Base-by-base conservation (phyloP, 2,113 vertebrate species). In the Psettodes erumei region DNA sequence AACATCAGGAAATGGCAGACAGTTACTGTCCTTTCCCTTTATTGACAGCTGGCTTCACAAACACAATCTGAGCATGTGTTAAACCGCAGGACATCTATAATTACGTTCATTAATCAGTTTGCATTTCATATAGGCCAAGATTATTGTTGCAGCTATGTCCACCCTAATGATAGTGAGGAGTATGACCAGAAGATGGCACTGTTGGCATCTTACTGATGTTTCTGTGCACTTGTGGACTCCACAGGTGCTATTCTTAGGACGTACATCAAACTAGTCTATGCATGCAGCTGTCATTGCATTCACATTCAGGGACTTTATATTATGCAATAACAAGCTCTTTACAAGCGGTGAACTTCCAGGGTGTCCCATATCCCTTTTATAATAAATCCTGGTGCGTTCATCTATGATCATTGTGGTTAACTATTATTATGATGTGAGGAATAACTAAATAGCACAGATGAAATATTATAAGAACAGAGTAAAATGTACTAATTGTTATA, bases 111-210 rank as follows among this genome's bases (percentile, higher is more conserved):
- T n/a, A 7, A 16, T 35, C n/a, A 4, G 18, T 21, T 10, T 21
- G 3, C 9, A 35, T 3, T 37, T 37, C 23, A 37, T 25, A 32
- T 1, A 62, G n/a, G n/a, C n/a, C n/a, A n/a, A n/a, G n/a, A n/a
- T n/a, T 2, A 27, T 32, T 19, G 16, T 38, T 48, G 7, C 21
- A 50, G 35, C 21, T 67, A 3, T 10, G 30, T 37, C 10, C 7
- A 5, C 30, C 2, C 3, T 7, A 43, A 38, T 54, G 50, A 33
- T 16, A 48, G 3, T 45, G 4, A 33, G 2, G 12, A 25, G 13
- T 15, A 3, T 15, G 6, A 60, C 75, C 91, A 75, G 27, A 59
- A 87, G 90, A 62, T 85, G 77, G 71, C 80, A 47, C 51, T 82
- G 53, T 71, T 85, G 81, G 7, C 61, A 43, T 72, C 77, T 63